Percentiles rank a stretch among this genome's conserved stretches.
phyloP scores from a whole-genome alignment of 1,140 invertebrate genomes.

The Zaprionus lachaisei region DNA sequence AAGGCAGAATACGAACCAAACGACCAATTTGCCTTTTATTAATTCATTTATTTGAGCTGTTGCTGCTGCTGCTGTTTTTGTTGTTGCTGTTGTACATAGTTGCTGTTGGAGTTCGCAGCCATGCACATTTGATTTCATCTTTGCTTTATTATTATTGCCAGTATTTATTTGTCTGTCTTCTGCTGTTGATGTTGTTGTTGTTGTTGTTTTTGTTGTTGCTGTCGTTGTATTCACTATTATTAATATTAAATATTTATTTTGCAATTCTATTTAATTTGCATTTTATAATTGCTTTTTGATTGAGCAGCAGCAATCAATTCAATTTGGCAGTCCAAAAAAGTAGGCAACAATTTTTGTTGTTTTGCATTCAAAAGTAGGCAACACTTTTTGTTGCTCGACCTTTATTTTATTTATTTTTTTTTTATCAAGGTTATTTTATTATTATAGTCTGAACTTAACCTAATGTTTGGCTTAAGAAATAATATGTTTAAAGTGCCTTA shows the following conservation, averaged over 20 bases:
- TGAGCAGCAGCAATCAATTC: conserved; percentile 38
- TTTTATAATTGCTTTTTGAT: conserved; percentile 78
- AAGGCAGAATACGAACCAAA: conserved; percentile 15
- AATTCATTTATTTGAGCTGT: conserved; percentile 75
- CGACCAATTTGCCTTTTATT: conserved; percentile 68
- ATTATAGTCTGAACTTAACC: no score
- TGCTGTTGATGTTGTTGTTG: conserved; percentile 31
- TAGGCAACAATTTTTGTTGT: conserved; percentile 19
- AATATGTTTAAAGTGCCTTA: no score
- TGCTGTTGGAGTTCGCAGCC: conserved; percentile 35
- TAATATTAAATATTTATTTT: conserved; percentile 83
- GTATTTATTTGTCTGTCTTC: conserved; percentile 43
- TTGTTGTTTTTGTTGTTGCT: conserved; percentile 7
- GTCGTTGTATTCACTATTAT: conserved; percentile 55
- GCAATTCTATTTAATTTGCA: conserved; percentile 80
- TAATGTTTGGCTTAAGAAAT: no score
- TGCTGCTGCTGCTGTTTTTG: conserved; percentile 30
- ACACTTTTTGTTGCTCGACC: neutral
- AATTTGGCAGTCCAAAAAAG: conserved; percentile 37
- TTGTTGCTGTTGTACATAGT: neutral
- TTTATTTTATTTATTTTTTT: no score
- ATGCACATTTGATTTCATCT: conserved; percentile 18
- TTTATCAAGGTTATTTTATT: no score
- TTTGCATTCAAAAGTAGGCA: conserved; percentile 7
- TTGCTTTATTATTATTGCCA: conserved; percentile 30